A percentile compares a stretch with the other conserved stretches of the same genome.
Evolutionary conservation across 2,113 vertebrate genomes (phyloP).

Genomic region (Physeter macrocephalus): DNA sequence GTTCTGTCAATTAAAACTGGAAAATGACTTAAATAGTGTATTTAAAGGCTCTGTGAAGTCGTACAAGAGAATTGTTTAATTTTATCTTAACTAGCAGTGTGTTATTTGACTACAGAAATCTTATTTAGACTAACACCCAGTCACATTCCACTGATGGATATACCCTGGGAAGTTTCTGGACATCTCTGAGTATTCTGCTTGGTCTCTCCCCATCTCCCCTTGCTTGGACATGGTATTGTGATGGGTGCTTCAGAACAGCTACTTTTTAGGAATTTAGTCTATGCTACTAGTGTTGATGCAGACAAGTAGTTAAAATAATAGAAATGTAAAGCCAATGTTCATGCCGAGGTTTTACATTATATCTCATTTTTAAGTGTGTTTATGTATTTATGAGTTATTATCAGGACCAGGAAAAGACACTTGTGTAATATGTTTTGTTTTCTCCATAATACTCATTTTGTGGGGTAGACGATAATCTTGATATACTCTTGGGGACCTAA

Average conservation of each 20-base stretch:
- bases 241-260: not conserved
- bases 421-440: constrained; percentile 12
- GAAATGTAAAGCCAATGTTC: not conserved
- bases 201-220: not conserved
- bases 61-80: not conserved
- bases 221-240: not conserved
- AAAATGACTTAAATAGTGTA: not conserved
- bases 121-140: not conserved
- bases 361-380: constrained; percentile 1
- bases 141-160: not conserved
- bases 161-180: constrained; percentile 3
- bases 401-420: constrained; percentile 18
- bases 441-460: constrained; percentile 26
- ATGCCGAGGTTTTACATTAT: not conserved
- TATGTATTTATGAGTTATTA: constrained; percentile 22
- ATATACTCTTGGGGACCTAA: constrained; percentile 11
- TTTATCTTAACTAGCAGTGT: constrained; percentile 11
- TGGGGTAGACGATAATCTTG: constrained; percentile 28
- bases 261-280: constrained; percentile 13
- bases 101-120: not conserved
- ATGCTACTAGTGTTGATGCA: not conserved
- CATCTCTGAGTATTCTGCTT: not conserved
- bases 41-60: not conserved
- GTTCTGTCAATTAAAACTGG: not conserved
- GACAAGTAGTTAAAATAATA: not conserved